phyloP scores from a whole-genome alignment of 53 echinoderm and acorn worm species.

The Crossaster papposus region DNA sequence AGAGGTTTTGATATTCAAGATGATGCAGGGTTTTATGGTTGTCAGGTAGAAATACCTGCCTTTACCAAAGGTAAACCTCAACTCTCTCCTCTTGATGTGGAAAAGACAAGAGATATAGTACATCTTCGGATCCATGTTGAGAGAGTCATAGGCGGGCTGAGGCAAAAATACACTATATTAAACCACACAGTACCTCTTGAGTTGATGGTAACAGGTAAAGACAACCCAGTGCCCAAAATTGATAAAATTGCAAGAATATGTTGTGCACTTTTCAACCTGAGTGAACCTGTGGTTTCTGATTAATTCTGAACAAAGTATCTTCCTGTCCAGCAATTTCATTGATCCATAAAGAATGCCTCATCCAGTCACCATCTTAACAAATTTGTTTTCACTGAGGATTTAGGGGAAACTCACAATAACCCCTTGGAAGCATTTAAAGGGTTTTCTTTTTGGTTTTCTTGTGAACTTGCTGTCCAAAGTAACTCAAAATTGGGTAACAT shows the following conservation, averaged over 20 bases:
- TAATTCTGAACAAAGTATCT: too few species aligned
- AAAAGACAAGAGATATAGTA: slow-evolving; percentile 24
- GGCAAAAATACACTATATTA: slow-evolving; percentile 14
- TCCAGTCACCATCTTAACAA: too few species aligned
- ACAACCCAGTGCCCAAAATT: slow-evolving; percentile 1
- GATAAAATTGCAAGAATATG: slow-evolving; percentile 34
- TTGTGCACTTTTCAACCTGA: slow-evolving; percentile 26
- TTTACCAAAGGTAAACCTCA: slow-evolving; percentile 44
- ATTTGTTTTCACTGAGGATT: too few species aligned
- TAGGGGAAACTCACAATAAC: too few species aligned
- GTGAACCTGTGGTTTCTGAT: not conserved
- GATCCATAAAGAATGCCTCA: too few species aligned
- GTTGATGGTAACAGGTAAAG: not conserved
- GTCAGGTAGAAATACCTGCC: slow-evolving; percentile 33
- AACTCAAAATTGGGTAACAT: too few species aligned
- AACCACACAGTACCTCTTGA: slow-evolving; percentile 22
- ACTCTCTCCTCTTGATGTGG: slow-evolving; percentile 15
- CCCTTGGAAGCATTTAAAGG: too few species aligned
- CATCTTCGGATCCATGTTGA: slow-evolving; percentile 37
- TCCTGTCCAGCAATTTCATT: too few species aligned
- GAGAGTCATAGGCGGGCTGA: slow-evolving; percentile 15
- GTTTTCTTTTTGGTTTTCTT: too few species aligned
- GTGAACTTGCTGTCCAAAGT: too few species aligned
- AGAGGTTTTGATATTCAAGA: slow-evolving; percentile 48
- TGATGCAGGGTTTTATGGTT: slow-evolving; percentile 54